A percentile compares a stretch with the other conserved stretches of the same genome.
phyloP scores from a whole-genome alignment of 2,797 vertebrate genomes.

The Diceros bicornis region DNA sequence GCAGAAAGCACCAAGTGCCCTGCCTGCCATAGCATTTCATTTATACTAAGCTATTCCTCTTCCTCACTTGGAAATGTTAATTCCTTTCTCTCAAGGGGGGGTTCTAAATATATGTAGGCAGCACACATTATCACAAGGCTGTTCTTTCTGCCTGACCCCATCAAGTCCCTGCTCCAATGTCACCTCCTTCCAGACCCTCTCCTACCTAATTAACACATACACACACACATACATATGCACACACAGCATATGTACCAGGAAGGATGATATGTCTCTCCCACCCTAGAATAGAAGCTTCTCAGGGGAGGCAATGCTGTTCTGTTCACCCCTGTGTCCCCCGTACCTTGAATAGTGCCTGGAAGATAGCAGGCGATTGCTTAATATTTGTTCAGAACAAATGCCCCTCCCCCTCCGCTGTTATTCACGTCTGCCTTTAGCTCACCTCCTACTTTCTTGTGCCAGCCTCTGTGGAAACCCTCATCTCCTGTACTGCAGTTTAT shows the following conservation, averaged over 20 bases:
- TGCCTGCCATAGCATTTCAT: neutral
- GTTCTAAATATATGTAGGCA: neutral
- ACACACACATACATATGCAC: neutral
- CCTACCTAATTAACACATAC: neutral
- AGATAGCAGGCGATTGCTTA: neutral
- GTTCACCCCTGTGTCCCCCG: too few species aligned
- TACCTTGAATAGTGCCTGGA: neutral
- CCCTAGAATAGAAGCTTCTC: neutral
- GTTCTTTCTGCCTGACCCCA: neutral
- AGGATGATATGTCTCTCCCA: neutral
- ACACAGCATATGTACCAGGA: neutral
- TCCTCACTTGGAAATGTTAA: neutral
- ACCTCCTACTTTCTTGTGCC: neutral
- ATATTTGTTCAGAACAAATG: neutral
- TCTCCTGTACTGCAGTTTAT: neutral
- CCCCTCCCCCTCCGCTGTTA: neutral
- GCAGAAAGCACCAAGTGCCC: neutral
- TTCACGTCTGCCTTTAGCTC: neutral
- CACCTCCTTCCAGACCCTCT: neutral
- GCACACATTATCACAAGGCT: neutral
- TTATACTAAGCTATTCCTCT: neutral
- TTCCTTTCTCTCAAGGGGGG: neutral
- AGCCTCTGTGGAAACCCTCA: neutral
- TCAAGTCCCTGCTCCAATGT: neutral
- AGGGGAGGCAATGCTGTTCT: neutral